Conservation (phyloP, 2,888 invertebrate species). For the Nomada lathburiana region DNA sequence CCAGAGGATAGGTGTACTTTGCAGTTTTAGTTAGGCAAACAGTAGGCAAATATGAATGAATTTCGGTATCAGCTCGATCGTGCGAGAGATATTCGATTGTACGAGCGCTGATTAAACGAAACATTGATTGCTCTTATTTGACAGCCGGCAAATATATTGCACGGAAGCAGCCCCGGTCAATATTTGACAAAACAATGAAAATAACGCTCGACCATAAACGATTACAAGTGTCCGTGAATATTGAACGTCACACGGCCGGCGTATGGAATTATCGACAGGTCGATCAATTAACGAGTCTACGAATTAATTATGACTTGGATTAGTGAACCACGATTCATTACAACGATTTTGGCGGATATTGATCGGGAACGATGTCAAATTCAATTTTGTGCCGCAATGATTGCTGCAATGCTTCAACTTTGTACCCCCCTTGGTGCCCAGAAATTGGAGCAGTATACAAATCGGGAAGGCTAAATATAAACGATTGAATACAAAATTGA, state of each 20-base stretch:
- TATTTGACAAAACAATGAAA: slow-evolving; percentile 55
- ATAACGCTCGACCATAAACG: slow-evolving; percentile 49
- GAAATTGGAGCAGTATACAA: too few relatives aligned
- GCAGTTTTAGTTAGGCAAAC: slow-evolving; percentile 18
- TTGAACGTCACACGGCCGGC: slow-evolving; percentile 15
- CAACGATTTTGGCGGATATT: not conserved
- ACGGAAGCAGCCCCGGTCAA: slow-evolving; percentile 34
- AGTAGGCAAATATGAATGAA: slow-evolving; percentile 47
- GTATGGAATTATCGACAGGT: slow-evolving; percentile 40
- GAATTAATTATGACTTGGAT: slow-evolving; percentile 31
- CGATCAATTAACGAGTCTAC: slow-evolving; percentile 29
- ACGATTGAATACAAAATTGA: too few relatives aligned
- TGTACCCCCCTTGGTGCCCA: too few relatives aligned
- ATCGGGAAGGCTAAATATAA: too few relatives aligned
- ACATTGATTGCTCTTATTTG: slow-evolving; percentile 59
- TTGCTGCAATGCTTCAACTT: too few relatives aligned
- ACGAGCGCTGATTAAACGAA: slow-evolving; percentile 45
- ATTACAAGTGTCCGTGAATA: slow-evolving; percentile 39
- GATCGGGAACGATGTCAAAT: not conserved
- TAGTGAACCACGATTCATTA: not conserved
- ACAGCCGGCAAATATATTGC: slow-evolving; percentile 52
- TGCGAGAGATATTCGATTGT: slow-evolving; percentile 25
- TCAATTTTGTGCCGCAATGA: not conserved
- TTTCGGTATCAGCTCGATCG: slow-evolving; percentile 42
- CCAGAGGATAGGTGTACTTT: not conserved